phyloP scores from a whole-genome alignment of 2,797 vertebrate species.

The Phrynocephalus guinanensis region DNA sequence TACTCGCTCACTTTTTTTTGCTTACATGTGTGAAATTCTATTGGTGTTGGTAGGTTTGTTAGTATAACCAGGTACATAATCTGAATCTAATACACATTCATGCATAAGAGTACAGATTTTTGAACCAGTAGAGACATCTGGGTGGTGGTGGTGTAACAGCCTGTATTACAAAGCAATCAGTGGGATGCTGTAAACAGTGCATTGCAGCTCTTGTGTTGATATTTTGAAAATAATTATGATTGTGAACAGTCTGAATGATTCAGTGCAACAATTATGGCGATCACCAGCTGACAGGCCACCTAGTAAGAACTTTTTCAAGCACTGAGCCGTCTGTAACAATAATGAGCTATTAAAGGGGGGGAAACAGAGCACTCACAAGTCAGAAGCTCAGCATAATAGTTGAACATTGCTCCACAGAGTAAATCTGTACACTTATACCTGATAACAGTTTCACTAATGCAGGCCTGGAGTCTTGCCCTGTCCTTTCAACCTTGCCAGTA shows the following conservation, averaged over 20 bases:
- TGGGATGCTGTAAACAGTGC: conserved; percentile 46
- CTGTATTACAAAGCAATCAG: conserved; percentile 26
- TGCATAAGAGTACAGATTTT: conserved; percentile 53
- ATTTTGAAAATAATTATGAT: conserved; percentile 68
- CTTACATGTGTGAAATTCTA: conserved; percentile 25
- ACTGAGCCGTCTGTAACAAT: conserved; percentile 48
- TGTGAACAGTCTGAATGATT: conserved; percentile 62
- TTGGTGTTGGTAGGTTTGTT: conserved; percentile 24
- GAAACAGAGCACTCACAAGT: conserved; percentile 59
- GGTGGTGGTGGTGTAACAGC: conserved; percentile 4
- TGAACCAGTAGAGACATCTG: conserved; percentile 44
- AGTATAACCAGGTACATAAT: conserved; percentile 26
- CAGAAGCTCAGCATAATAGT: conserved; percentile 47
- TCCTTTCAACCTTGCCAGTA: conserved; percentile 40
- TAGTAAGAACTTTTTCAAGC: conserved; percentile 64
- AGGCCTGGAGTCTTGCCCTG: conserved; percentile 42
- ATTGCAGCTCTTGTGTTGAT: conserved; percentile 53
- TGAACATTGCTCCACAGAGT: conserved; percentile 62
- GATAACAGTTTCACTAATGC: conserved; percentile 59
- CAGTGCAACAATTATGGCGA: conserved; percentile 58
- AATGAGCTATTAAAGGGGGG: conserved; percentile 58
- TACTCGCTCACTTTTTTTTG: conserved; percentile 30
- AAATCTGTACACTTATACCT: conserved; percentile 64
- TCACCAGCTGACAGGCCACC: conserved; percentile 51
- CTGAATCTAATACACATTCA: conserved; percentile 42